Base-by-base conservation (phyloP, 2,888 invertebrate genomes). In the Lepidocyrtinus sp. region DNA sequence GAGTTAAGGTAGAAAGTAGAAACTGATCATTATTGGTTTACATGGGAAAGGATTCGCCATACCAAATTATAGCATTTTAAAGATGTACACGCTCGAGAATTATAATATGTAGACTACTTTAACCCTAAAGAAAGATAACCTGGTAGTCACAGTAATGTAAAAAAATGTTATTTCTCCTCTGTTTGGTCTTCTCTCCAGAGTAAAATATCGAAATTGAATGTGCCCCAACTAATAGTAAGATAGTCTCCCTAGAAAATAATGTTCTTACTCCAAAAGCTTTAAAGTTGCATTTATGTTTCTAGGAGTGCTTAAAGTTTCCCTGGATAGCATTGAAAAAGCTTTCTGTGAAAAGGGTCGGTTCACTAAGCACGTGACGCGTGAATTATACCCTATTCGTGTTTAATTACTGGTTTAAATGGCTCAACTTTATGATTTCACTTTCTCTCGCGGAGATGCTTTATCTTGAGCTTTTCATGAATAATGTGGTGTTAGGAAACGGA, bases 131-230 rank as follows among this genome's bases (percentile, higher is more conserved):
- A 36, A 36, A 7, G 36, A 36, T 36, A 36, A 36, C 36, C 5
- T 36, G 36, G 12, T 12, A 36, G 36, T 12, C n/a, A 3, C 17
- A 55, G 55, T 9, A 45, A 45, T 55, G 55, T 9, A 17, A 17
- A 17, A n/a, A 55, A 3, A 55, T 55, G 5, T 55, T 55, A 17
- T 55, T 55, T 3, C n/a, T 55, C 2, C 55, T 3, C 19, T 62
- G 3, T 27, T 50, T 19, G 19, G 21, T 19, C 69, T 26, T 46
- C 50, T n/a, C 26, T 69, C 59, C 36, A 15, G 55, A 71, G 71
- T 45, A 59, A 71, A 71, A 71, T 62, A 71, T 71, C 71, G 9
- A 45, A 45, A 71, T 69, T 50, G 71, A 71, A 36, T 69, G 21
- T 45, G n/a, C 17, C 3, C n/a, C 45, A 45, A 45, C 45, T 45